phyloP scores from a whole-genome alignment of 2,113 vertebrate genomes.

The Ancistrus triradiatus region DNA sequence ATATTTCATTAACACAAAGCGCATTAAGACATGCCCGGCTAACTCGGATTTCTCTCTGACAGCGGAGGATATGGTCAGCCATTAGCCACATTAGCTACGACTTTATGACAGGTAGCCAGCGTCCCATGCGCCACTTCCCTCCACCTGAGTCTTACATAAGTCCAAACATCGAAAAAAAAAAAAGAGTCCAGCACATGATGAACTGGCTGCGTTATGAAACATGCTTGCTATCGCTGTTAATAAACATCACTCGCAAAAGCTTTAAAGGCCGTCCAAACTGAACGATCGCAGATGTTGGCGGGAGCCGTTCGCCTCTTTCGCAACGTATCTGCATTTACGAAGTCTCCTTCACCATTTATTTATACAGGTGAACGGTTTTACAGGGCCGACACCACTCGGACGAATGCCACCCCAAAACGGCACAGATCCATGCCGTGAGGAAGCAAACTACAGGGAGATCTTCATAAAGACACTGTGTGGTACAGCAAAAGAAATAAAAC shows the following conservation, averaged over 20 bases:
- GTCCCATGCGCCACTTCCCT: constrained; percentile 8
- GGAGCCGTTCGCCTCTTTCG: neutral
- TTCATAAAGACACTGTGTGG: too few species aligned
- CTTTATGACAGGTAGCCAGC: neutral
- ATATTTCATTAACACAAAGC: constrained; percentile 4
- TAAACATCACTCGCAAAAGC: neutral
- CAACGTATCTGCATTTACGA: constrained; percentile 1
- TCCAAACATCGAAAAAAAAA: too few species aligned
- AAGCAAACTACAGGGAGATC: too few species aligned
- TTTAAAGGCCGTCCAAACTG: constrained; percentile 10
- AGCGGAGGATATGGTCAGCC: neutral
- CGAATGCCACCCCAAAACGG: too few species aligned
- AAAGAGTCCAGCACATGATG: constrained; percentile 1
- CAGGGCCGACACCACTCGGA: too few species aligned
- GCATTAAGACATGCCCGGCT: neutral
- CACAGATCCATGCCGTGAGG: too few species aligned
- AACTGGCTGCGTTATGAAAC: neutral
- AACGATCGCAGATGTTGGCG: constrained; percentile 10
- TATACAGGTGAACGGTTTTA: too few species aligned
- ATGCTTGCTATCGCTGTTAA: neutral
- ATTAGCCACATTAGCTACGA: neutral
- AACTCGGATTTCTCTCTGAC: constrained; percentile 9
- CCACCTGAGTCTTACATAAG: constrained; percentile 21
- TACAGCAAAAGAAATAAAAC: too few species aligned
- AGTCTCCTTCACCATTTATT: neutral